Evolutionary conservation across 1,140 invertebrate species (phyloP), one percentile per base, ranked within the genome.

Genomic region (Yoshiicerus persimilis): DNA sequence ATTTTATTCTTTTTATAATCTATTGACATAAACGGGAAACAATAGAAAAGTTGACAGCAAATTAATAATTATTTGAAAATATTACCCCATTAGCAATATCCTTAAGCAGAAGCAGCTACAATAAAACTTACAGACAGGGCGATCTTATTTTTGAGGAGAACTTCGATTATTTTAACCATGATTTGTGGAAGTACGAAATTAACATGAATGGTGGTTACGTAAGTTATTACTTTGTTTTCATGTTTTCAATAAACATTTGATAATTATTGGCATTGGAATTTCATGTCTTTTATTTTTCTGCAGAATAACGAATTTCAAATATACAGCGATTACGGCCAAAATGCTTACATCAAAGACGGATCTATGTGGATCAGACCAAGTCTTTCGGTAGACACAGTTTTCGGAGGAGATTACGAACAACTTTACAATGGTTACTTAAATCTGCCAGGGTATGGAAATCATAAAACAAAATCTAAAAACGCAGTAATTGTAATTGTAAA

Each of bases 311-410:
- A 96, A 89, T 96, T 96, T 92, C 95, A 96, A 88, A 92, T 95
- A 13, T 96, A 96, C 91, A 92, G 94, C 30, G 93, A 95, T 88
- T 93, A 94, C 87, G 90, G 92, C 11, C 92, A 93, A 13, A 95
- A 95, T 91, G 92, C 95, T 2, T 94, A 93, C 47, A 91, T 94
- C 0, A 91, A 92, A 20, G 92, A 95, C 89, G 94, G 95, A 0
- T 92, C 92, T 5, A 91, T 97, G 3, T 91, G 92, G 64, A 95
- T 97, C 27, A 94, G 92, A 62, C 95, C 95, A n/a, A 92, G 93
- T 0, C 92, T 95, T 0, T 92, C 95, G 4, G 93, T 95, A 34
- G 93, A 94, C 3, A 84, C 83, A 27, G 93, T 93, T 34, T 95
- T 93, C 89, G 95, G 94, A 8, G 92, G 94, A 86, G 89, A 91